phyloP scores from a whole-genome alignment of 2,113 vertebrate species.

The Alces alces region DNA sequence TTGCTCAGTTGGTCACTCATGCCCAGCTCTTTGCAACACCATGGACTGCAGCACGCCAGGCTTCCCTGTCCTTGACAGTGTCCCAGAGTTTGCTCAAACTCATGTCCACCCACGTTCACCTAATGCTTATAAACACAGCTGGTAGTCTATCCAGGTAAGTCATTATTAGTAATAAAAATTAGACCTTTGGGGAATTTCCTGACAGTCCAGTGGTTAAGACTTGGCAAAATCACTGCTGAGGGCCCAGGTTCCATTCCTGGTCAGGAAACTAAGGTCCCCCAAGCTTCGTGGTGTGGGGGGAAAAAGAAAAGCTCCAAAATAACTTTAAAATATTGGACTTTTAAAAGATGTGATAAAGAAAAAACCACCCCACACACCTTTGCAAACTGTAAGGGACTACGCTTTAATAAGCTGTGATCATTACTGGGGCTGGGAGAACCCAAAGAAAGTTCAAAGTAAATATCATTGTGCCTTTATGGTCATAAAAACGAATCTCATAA shows the following conservation, averaged over 20 bases:
- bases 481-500: background rate
- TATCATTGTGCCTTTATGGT: background rate
- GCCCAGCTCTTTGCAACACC: background rate
- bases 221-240: background rate
- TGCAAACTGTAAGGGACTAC: background rate
- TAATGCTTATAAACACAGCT: background rate
- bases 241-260: background rate
- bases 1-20: too few species aligned
- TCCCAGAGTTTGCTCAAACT: background rate
- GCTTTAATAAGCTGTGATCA: background rate
- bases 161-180: background rate
- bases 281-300: rapidly evolving
- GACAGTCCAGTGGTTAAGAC: background rate
- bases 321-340: background rate
- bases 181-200: background rate
- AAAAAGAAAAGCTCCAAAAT: background rate
- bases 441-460: background rate
- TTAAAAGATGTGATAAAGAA: background rate
- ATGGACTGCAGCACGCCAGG: background rate
- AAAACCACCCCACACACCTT: background rate
- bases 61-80: background rate
- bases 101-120: background rate
- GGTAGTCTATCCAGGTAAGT: background rate
- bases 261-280: background rate
- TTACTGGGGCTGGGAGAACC: background rate